Evolutionary conservation across 2,888 invertebrate genomes (phyloP).

Genomic region (Acanthococcus lagerstroemiae): DNA sequence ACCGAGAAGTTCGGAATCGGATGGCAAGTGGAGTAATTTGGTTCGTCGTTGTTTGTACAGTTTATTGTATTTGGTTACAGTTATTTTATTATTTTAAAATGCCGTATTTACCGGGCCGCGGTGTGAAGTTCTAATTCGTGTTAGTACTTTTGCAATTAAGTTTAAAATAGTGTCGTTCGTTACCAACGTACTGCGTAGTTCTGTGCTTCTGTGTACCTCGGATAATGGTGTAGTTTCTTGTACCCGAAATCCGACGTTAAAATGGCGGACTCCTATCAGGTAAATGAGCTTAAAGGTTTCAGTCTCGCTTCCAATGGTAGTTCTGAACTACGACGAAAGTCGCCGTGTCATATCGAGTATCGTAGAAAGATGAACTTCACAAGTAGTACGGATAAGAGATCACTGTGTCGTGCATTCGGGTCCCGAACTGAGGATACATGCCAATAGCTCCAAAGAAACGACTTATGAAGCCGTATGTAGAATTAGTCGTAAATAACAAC

Average conservation of each 20-base stretch:
- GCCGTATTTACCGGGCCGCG: not conserved
- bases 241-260: slow-evolving; percentile 5
- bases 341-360: too few species aligned
- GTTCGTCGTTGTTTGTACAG: slow-evolving; percentile 8
- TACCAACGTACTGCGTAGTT: not conserved
- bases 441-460: too few species aligned
- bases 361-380: too few species aligned
- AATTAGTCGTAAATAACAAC: too few species aligned
- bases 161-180: slow-evolving; percentile 6
- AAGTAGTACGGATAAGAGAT: too few species aligned
- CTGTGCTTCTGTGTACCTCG: not conserved
- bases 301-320: too few species aligned
- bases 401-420: too few species aligned
- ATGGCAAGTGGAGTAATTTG: not conserved
- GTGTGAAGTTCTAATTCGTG: not conserved
- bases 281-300: not conserved
- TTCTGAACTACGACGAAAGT: too few species aligned
- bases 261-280: slow-evolving; percentile 24
- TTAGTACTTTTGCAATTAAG: not conserved
- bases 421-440: too few species aligned
- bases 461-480: too few species aligned
- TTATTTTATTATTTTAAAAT: not conserved
- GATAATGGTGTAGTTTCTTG: slow-evolving; percentile 6
- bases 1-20: slow-evolving; percentile 3
- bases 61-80: slow-evolving; percentile 1